A percentile compares a stretch with the other conserved stretches of the same genome.
Conservation (phyloP, 2,888 invertebrate species). For the Prosapia bicincta region DNA sequence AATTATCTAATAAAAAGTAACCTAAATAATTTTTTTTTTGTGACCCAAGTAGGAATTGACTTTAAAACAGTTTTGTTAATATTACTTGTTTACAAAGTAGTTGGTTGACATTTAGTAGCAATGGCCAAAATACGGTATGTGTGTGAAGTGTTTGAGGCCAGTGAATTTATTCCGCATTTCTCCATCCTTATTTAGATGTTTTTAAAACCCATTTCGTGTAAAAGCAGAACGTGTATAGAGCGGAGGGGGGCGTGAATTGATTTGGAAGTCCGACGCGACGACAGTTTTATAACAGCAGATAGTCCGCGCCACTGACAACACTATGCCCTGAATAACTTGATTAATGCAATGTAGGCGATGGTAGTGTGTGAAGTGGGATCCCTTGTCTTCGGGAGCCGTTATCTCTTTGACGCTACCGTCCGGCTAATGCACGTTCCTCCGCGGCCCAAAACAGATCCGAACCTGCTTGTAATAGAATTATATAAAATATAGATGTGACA, state of each 20-base stretch:
- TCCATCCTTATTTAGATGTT: not conserved
- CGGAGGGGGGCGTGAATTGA: not conserved
- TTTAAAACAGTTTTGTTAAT: no score
- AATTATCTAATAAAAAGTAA: no score
- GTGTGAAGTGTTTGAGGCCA: no score
- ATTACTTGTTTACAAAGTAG: no score
- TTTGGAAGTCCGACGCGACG: not conserved
- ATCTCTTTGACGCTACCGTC: not conserved
- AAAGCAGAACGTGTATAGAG: not conserved
- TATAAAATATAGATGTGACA: constrained; percentile 2
- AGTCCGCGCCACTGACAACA: not conserved
- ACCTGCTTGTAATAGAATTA: not conserved
- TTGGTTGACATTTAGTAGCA: no score
- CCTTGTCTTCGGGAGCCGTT: not conserved
- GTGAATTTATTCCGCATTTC: not conserved
- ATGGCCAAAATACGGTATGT: no score
- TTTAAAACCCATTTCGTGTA: not conserved
- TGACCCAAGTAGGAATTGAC: no score
- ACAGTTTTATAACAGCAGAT: not conserved
- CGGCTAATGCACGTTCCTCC: not conserved
- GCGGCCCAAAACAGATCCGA: not conserved
- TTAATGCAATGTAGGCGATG: not conserved
- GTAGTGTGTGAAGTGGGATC: constrained; percentile 1
- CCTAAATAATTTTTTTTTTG: no score
- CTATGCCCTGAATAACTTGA: not conserved